phyloP scores from a whole-genome alignment of 1,140 invertebrate genomes.

The Lucilia cuprina region DNA sequence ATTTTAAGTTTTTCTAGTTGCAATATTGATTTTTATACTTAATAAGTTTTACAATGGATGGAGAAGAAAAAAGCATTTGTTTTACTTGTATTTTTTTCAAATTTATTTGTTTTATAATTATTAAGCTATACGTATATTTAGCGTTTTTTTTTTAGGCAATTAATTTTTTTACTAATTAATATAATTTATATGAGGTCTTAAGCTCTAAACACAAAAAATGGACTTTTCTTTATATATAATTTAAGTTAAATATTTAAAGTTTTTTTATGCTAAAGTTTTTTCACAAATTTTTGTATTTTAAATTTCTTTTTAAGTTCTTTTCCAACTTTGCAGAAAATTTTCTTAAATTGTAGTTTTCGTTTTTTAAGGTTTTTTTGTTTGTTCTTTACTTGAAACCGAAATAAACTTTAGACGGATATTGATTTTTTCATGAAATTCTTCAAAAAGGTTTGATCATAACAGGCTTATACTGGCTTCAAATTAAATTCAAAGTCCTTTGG shows the following conservation, averaged over 20 bases:
- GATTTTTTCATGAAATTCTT: conserved; percentile 49
- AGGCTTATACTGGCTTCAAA: too few relatives aligned
- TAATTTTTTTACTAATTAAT: conserved; percentile 13
- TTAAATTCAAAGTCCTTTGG: neutral
- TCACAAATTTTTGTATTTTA: neutral
- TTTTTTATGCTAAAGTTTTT: neutral
- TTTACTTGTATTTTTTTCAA: conserved; percentile 24
- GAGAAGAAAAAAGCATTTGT: conserved; percentile 33
- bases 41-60: conserved; percentile 27
- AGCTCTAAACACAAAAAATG: conserved; percentile 39
- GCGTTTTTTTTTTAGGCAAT: conserved; percentile 22
- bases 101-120: neutral
- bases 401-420: conserved; percentile 63
- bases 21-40: neutral
- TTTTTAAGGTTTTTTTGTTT: conserved; percentile 4
- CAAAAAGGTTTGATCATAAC: neutral
- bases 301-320: conserved; percentile 16
- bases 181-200: conserved; percentile 28
- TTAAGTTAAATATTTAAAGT: neutral
- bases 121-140: conserved; percentile 15
- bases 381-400: conserved; percentile 50
- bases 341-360: conserved; percentile 10
- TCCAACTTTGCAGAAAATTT: neutral
- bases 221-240: conserved; percentile 23
- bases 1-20: neutral